These are phyloP conservation scores for Microctenopoma lineatum DNA, from an alignment of 2,797 vertebrate species.

Conservation along the genomic window DNA sequence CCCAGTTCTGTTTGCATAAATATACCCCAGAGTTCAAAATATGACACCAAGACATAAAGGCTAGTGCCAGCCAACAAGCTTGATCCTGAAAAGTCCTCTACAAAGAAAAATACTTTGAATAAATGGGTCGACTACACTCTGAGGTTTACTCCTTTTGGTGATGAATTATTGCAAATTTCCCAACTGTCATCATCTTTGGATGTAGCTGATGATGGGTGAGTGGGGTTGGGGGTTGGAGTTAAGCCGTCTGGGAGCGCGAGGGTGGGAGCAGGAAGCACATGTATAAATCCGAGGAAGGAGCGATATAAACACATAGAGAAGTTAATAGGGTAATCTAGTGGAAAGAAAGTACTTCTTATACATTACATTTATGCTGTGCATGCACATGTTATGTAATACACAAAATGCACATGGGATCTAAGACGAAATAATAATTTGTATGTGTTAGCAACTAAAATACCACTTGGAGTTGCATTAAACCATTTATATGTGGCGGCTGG, in stretches of 20 bases:
- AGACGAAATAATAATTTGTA: too few species aligned
- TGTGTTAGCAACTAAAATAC: neutral
- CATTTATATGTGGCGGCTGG: too few species aligned
- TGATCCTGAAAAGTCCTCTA: slow-evolving; percentile 32
- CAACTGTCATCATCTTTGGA: slow-evolving; percentile 65
- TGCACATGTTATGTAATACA: neutral
- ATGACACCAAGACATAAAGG: slow-evolving; percentile 31
- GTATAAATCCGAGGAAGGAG: slow-evolving; percentile 67
- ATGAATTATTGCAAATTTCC: slow-evolving; percentile 71
- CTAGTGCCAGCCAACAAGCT: slow-evolving; percentile 42
- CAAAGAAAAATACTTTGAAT: slow-evolving; percentile 13
- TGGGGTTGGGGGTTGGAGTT: slow-evolving; percentile 53
- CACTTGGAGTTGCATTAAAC: neutral
- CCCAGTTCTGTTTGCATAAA: slow-evolving; percentile 45
- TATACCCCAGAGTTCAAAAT: slow-evolving; percentile 51
- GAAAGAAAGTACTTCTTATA: slow-evolving; percentile 41
- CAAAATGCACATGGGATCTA: neutral
- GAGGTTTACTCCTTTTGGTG: slow-evolving; percentile 62
- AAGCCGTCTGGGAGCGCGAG: slow-evolving; percentile 63
- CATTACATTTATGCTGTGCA: neutral
- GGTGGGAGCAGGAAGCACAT: slow-evolving; percentile 77
- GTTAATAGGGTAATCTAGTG: slow-evolving; percentile 55
- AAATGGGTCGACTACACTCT: slow-evolving; percentile 51
- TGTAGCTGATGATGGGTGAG: slow-evolving; percentile 62
- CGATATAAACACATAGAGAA: slow-evolving; percentile 70